A percentile compares a stretch with the other conserved stretches of the same genome.
Evolutionary conservation across 1,140 invertebrate genomes (phyloP).

Genomic region (Ostrea denselamellosa): DNA sequence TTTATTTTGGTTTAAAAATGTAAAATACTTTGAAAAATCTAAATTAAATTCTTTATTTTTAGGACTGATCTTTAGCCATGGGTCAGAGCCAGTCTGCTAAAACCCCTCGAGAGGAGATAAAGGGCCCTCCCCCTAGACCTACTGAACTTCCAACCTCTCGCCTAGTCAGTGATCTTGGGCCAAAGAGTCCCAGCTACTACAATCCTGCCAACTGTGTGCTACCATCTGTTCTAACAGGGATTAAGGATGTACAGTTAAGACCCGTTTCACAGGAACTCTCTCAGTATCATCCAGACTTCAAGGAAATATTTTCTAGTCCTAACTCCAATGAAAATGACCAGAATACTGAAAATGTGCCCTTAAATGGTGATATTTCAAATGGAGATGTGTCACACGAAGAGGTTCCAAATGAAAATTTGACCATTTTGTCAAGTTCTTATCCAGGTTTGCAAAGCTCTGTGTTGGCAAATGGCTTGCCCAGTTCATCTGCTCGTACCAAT

Average conservation of each 20-base stretch:
- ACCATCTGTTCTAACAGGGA: conserved; percentile 46
- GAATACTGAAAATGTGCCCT: neutral
- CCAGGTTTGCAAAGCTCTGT: neutral
- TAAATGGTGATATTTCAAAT: conserved; percentile 7
- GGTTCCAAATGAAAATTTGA: conserved; percentile 38
- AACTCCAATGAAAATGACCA: conserved; percentile 41
- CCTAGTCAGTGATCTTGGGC: conserved; percentile 47
- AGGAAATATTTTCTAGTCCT: conserved; percentile 60
- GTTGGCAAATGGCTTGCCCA: neutral
- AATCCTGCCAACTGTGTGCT: conserved; percentile 65
- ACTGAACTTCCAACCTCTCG: conserved; percentile 42
- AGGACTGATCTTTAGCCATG: conserved; percentile 44
- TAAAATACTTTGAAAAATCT: neutral
- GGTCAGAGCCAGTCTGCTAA: conserved; percentile 49
- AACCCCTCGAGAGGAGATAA: conserved; percentile 33
- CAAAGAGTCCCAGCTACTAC: conserved; percentile 55
- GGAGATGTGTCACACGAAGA: conserved; percentile 24
- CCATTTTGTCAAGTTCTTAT: conserved; percentile 33
- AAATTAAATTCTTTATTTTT: conserved; percentile 15
- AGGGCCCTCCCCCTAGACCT: conserved; percentile 50
- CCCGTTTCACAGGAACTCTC: conserved; percentile 67
- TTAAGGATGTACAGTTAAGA: conserved; percentile 50
- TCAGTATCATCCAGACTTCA: conserved; percentile 66
- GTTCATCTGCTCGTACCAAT: neutral
- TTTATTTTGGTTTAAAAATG: too few species aligned